These are phyloP conservation scores for Zoanthus sansibaricus DNA, from an alignment of 92 coral and sea anemone genomes.

Conservation along the genomic window DNA sequence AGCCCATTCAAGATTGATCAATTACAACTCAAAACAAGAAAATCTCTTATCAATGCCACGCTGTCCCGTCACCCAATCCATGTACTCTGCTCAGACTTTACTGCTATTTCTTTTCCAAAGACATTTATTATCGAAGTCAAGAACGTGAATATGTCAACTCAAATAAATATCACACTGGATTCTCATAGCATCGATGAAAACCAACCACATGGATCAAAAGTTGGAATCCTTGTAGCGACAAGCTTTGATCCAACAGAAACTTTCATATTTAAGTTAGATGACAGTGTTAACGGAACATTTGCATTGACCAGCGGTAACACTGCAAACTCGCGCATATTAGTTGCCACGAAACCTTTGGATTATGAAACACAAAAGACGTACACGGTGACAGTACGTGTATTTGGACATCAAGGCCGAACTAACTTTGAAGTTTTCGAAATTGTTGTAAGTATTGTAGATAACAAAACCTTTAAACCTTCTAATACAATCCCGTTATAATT, in stretches of 20 bases:
- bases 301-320: conserved; percentile 54
- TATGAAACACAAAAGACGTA: conserved; percentile 62
- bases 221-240: conserved; percentile 67
- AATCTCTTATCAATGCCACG: conserved; percentile 68
- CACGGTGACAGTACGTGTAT: conserved; percentile 66
- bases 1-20: conserved; percentile 59
- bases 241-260: conserved; percentile 58
- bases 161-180: conserved; percentile 69
- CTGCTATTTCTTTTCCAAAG: conserved; percentile 51
- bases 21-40: conserved; percentile 59
- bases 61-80: conserved; percentile 63
- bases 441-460: conserved; percentile 50
- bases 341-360: conserved; percentile 70
- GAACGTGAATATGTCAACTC: conserved; percentile 53
- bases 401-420: conserved; percentile 71
- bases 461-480: too few relatives aligned
- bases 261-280: conserved; percentile 62
- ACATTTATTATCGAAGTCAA: conserved; percentile 67
- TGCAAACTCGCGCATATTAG: conserved; percentile 58
- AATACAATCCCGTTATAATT: too few relatives aligned
- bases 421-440: conserved; percentile 65
- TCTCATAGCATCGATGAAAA: conserved; percentile 64
- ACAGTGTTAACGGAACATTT: conserved; percentile 72
- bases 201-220: conserved; percentile 64
- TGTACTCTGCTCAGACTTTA: conserved; percentile 58